phyloP scores from a whole-genome alignment of 2,888 invertebrate genomes.

The Bursaphelenchus okinawaensis region DNA sequence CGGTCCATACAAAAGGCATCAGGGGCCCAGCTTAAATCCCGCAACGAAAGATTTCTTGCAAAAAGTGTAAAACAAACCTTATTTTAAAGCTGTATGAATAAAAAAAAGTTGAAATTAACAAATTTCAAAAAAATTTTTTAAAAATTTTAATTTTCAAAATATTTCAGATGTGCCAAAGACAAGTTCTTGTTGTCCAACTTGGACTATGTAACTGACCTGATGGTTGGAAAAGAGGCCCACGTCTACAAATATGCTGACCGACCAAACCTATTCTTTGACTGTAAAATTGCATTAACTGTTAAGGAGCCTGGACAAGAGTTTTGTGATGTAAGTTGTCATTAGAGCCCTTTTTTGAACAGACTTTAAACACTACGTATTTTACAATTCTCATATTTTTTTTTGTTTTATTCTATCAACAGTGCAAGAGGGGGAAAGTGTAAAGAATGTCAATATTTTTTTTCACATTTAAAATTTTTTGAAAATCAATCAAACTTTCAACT shows the following conservation, averaged over 20 bases:
- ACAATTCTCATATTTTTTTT: too few relatives aligned
- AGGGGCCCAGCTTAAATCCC: too few relatives aligned
- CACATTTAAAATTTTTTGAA: too few relatives aligned
- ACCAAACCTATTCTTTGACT: slow-evolving; percentile 54
- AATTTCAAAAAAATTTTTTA: background rate
- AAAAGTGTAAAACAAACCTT: background rate
- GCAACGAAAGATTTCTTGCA: background rate
- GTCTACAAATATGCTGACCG: slow-evolving; percentile 56
- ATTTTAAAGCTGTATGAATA: too few relatives aligned
- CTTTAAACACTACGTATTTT: background rate
- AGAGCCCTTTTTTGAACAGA: background rate
- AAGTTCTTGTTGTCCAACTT: slow-evolving; percentile 53
- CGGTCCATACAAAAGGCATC: too few relatives aligned
- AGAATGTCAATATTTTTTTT: too few relatives aligned
- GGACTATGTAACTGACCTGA: slow-evolving; percentile 52
- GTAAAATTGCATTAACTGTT: slow-evolving; percentile 50
- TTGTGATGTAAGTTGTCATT: slow-evolving; percentile 42
- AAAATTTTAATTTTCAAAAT: background rate
- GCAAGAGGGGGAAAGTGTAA: too few relatives aligned
- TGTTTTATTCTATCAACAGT: too few relatives aligned
- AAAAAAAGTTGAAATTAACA: background rate
- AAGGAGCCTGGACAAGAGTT: slow-evolving; percentile 51
- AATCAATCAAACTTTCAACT: background rate
- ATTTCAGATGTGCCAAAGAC: slow-evolving; percentile 51
- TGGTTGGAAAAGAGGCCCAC: slow-evolving; percentile 55